A percentile compares a stretch with the other conserved stretches of the same genome.
Conservation (phyloP, 2,797 vertebrate genomes). For the Lerista edwardsae region DNA sequence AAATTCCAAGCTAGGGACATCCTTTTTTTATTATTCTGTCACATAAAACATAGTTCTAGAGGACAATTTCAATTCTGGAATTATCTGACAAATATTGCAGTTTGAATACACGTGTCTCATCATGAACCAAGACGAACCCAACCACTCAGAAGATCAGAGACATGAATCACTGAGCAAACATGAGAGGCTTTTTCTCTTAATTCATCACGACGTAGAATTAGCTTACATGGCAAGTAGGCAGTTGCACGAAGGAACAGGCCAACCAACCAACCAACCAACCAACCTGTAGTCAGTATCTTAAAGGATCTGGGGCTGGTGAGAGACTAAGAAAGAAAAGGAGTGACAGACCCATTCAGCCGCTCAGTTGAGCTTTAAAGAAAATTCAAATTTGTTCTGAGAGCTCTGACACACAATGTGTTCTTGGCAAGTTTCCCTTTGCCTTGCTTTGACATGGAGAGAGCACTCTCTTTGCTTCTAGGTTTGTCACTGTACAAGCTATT, state of each 20-base stretch:
- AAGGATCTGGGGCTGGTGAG: background rate
- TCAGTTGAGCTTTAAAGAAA: conserved; percentile 13
- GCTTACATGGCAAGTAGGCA: background rate
- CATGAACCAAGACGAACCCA: background rate
- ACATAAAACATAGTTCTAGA: background rate
- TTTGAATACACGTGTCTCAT: background rate
- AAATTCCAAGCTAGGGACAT: background rate
- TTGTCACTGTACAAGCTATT: conserved; percentile 14
- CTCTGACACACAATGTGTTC: conserved; percentile 13
- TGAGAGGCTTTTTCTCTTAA: background rate
- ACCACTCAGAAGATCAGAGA: conserved; percentile 1
- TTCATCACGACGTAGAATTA: background rate
- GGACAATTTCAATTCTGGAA: background rate
- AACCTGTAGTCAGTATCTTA: background rate
- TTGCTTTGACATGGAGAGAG: conserved; percentile 14
- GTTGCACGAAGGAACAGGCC: background rate
- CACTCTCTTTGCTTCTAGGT: background rate
- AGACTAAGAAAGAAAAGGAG: background rate
- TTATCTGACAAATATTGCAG: background rate
- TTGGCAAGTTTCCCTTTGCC: conserved; percentile 7
- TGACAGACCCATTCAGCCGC: background rate
- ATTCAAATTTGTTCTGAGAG: conserved; percentile 22
- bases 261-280: background rate
- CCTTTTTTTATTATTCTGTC: background rate
- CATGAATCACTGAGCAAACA: background rate